These are phyloP conservation scores for Acromyrmex echinatior DNA, from an alignment of 1,140 invertebrate genomes.

Conservation along the genomic window DNA sequence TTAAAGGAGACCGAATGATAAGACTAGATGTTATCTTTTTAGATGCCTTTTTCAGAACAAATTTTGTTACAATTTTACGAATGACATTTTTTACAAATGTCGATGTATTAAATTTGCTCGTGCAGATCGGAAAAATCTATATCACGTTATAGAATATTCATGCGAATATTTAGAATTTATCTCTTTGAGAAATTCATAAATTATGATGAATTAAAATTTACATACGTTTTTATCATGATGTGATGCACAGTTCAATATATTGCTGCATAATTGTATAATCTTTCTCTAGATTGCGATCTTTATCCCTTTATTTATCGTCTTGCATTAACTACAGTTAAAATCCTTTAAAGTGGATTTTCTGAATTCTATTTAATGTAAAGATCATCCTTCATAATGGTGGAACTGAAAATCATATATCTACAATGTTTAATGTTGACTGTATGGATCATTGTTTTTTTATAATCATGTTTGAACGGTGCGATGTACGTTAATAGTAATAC, in stretches of 20 bases:
- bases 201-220: not conserved
- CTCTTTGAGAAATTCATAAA: not conserved
- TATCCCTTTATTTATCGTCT: not conserved
- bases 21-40: slow-evolving; percentile 40
- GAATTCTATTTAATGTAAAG: not conserved
- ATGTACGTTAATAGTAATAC: slow-evolving; percentile 44
- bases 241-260: not conserved
- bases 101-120: not conserved
- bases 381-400: not conserved
- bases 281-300: not conserved
- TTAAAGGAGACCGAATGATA: slow-evolving; percentile 8
- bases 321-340: not conserved
- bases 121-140: not conserved
- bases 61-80: slow-evolving; percentile 33
- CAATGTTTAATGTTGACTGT: slow-evolving; percentile 9
- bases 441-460: slow-evolving; percentile 36
- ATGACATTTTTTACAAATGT: slow-evolving; percentile 21
- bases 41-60: slow-evolving; percentile 34
- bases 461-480: slow-evolving; percentile 13
- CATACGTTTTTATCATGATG: not conserved
- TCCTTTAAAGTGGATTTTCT: not conserved
- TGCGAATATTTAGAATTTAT: not conserved
- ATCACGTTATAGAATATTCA: not conserved
- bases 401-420: not conserved
- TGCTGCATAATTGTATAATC: not conserved